Conservation (phyloP, 2,888 invertebrate species). For the Mactromeris polynyma region DNA sequence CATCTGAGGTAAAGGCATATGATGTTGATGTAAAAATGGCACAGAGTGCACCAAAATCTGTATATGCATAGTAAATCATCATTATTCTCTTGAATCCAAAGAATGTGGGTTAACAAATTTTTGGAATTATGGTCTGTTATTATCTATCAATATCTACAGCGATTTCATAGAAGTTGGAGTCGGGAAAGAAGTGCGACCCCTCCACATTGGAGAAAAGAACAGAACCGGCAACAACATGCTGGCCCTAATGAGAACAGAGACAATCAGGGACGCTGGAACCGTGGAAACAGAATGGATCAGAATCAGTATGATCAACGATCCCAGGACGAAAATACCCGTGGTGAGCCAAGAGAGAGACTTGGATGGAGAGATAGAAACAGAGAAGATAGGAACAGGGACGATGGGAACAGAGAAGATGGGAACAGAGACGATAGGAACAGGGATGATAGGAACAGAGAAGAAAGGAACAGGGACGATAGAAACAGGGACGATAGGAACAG, state of each 20-base stretch:
- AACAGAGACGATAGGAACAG: too few species aligned
- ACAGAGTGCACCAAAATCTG: too few species aligned
- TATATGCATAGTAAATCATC: too few species aligned
- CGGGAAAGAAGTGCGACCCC: conserved; percentile 93
- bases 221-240: conserved; percentile 54
- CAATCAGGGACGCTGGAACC: conserved; percentile 17
- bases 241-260: conserved; percentile 32
- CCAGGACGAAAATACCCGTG: not conserved
- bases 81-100: too few species aligned
- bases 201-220: conserved; percentile 93
- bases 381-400: conserved; percentile 18
- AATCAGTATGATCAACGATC: conserved; percentile 16
- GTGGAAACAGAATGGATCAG: conserved; percentile 27
- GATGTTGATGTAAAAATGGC: too few species aligned
- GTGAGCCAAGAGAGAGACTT: conserved; percentile 37
- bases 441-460: conserved; percentile 1
- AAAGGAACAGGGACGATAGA: conserved; percentile 31
- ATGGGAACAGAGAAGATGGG: too few species aligned
- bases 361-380: conserved; percentile 29
- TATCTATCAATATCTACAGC: conserved; percentile 30
- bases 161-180: conserved; percentile 62
- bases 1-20: too few species aligned
- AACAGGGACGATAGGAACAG: not conserved
- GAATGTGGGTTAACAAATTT: too few species aligned
- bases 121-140: too few species aligned